Percentiles rank a stretch among this genome's conserved stretches.
phyloP scores from a whole-genome alignment of 2,888 invertebrate genomes.

The Campoplex capitator region DNA sequence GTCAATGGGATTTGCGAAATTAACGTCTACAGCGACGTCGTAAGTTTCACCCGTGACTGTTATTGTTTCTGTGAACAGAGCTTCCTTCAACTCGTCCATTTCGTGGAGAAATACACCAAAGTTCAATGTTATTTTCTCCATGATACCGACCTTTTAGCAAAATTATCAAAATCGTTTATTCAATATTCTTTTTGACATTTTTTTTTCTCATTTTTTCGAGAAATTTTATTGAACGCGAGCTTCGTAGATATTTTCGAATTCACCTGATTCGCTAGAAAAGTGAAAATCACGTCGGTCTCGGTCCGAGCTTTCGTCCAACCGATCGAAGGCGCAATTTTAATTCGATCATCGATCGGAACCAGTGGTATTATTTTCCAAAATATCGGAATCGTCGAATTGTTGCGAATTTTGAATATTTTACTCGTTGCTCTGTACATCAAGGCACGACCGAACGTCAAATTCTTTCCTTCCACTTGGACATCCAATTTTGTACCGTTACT shows the following conservation, averaged over 20 bases:
- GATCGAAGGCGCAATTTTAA: slow-evolving; percentile 68
- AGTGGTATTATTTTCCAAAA: slow-evolving; percentile 86
- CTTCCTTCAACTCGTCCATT: slow-evolving; percentile 84
- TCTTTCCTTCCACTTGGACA: slow-evolving; percentile 84
- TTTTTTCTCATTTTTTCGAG: background rate
- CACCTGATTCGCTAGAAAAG: slow-evolving; percentile 74
- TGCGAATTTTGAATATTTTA: slow-evolving; percentile 86
- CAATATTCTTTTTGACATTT: too few relatives aligned
- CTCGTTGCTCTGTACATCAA: slow-evolving; percentile 86
- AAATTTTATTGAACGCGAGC: background rate
- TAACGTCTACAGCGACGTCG: slow-evolving; percentile 87
- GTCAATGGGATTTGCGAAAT: slow-evolving; percentile 86
- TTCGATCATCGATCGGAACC: slow-evolving; percentile 82
- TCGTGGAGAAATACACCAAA: slow-evolving; percentile 84
- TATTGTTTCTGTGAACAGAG: slow-evolving; percentile 85
- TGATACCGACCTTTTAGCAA: slow-evolving; percentile 46
- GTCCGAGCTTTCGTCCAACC: slow-evolving; percentile 71
- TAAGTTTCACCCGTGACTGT: slow-evolving; percentile 87
- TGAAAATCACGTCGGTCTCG: slow-evolving; percentile 72
- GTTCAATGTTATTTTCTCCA: slow-evolving; percentile 59
- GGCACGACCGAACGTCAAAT: slow-evolving; percentile 86
- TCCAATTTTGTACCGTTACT: slow-evolving; percentile 86
- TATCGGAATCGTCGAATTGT: slow-evolving; percentile 86
- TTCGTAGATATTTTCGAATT: background rate
- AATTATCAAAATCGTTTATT: background rate